Percentiles rank a stretch among this genome's conserved stretches.
Evolutionary conservation across 2,113 vertebrate species (phyloP).

Genomic region (Pseudopipra pipra): DNA sequence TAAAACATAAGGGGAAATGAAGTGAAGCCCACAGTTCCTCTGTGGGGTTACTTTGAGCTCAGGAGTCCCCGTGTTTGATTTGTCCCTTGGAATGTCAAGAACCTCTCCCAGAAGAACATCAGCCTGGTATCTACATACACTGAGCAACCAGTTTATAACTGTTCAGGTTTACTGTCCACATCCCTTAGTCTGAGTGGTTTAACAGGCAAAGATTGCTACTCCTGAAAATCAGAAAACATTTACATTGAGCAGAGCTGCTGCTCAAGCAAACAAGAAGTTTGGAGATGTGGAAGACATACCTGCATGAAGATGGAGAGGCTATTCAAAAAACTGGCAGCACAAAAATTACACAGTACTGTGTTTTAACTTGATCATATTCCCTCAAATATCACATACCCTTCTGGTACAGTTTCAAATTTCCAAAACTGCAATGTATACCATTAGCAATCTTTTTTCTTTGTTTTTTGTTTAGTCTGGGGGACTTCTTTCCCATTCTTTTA

Average conservation of each 20-base stretch:
- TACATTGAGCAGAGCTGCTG: background rate
- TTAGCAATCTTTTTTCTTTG: background rate
- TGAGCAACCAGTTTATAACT: background rate
- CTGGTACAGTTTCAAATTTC: background rate
- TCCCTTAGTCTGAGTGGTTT: background rate
- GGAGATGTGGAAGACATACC: background rate
- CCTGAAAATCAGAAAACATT: background rate
- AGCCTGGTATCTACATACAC: background rate
- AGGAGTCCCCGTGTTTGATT: background rate
- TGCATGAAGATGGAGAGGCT: background rate
- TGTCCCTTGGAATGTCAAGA: background rate
- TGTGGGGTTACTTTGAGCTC: background rate
- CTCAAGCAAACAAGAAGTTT: background rate
- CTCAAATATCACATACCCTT: background rate
- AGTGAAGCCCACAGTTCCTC: background rate
- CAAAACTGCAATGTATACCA: background rate
- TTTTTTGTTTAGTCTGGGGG: background rate
- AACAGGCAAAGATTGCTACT: background rate
- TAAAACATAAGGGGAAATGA: background rate
- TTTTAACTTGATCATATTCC: background rate
- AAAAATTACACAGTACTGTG: background rate
- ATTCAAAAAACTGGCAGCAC: background rate
- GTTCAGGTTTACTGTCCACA: background rate
- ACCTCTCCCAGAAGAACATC: background rate
- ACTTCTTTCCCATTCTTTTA: background rate